Base-by-base conservation (phyloP, 2,113 vertebrate genomes). In the Mobula hypostoma region DNA sequence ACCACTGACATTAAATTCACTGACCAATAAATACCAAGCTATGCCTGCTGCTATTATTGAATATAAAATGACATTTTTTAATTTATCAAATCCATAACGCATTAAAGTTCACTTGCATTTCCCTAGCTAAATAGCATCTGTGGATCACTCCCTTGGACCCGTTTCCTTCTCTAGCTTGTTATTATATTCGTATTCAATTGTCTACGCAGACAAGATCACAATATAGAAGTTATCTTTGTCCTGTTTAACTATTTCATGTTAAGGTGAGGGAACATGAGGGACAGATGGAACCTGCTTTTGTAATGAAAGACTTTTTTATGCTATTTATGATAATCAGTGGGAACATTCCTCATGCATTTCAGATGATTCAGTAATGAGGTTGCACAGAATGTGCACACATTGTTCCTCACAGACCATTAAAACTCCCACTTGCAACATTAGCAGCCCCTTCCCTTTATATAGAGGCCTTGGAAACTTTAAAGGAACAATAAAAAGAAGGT, bases 391-490 rank as follows among this genome's bases (percentile, higher is more conserved):
- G 98, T 98, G 97, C 96, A 96, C 96, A 96, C 97, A 99, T 98
- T 98, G 98, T 99, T 97, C 97, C 97, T 96, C 95, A 95, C 6
- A 95, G 96, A 98, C 97, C 97, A 98, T 98, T 98, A 98, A 98
- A 98, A 97, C 98, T 98, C 98, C 98, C 99, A 97, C 98, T 98
- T 97, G 96, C 97, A 98, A 98, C 98, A 98, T 98, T 97, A 98
- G 98, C 98, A 97, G 97, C 97, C 97, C 48, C 97, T 97, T 98
- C 98, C 97, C 98, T 98, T 99, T 98, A 98, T 97, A 97, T 96
- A 96, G 94, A 96, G 97, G 96, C 96, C 95, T 96, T 96, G 92
- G 95, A 97, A 96, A 97, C 96, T 97, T 95, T 96, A 97, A 97
- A 96, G 97, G 97, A 97, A 98, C 98, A 98, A 98, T 97, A 97